These are phyloP conservation scores for Bilobella aurantiaca DNA, from an alignment of 1,140 invertebrate genomes.

Conservation along the genomic window DNA sequence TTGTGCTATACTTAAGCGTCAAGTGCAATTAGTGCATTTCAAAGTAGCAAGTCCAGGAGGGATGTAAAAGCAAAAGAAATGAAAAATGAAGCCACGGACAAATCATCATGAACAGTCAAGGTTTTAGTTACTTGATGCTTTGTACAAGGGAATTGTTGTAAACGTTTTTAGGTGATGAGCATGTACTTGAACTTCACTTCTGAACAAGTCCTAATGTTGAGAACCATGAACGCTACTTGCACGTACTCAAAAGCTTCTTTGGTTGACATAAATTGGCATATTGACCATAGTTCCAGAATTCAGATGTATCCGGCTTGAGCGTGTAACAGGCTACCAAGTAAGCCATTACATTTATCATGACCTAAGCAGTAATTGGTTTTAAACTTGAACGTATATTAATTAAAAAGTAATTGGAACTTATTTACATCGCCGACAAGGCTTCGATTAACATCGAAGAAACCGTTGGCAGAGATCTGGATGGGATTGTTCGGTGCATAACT, in stretches of 20 bases:
- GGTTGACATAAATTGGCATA: neutral
- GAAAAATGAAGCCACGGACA: too few relatives aligned
- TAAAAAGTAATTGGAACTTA: neutral
- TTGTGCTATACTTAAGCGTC: too few relatives aligned
- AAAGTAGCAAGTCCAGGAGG: too few relatives aligned
- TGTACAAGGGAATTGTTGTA: too few relatives aligned
- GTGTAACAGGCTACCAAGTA: neutral
- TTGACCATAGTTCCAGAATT: neutral
- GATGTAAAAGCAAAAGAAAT: too few relatives aligned
- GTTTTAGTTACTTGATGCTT: too few relatives aligned
- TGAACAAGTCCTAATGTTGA: too few relatives aligned
- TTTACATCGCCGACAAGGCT: neutral
- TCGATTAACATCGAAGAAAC: neutral
- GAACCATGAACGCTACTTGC: neutral
- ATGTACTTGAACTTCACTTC: too few relatives aligned
- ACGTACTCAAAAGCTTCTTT: neutral
- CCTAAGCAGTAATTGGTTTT: neutral
- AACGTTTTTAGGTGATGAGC: too few relatives aligned
- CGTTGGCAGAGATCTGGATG: neutral
- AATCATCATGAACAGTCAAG: too few relatives aligned
- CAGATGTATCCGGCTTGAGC: neutral
- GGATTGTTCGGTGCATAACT: constrained; percentile 1
- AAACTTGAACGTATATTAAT: neutral
- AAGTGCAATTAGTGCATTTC: too few relatives aligned
- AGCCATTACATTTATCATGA: neutral